Conservation (phyloP, 2,888 invertebrate species). For the Chrysopilus asiliformis region DNA sequence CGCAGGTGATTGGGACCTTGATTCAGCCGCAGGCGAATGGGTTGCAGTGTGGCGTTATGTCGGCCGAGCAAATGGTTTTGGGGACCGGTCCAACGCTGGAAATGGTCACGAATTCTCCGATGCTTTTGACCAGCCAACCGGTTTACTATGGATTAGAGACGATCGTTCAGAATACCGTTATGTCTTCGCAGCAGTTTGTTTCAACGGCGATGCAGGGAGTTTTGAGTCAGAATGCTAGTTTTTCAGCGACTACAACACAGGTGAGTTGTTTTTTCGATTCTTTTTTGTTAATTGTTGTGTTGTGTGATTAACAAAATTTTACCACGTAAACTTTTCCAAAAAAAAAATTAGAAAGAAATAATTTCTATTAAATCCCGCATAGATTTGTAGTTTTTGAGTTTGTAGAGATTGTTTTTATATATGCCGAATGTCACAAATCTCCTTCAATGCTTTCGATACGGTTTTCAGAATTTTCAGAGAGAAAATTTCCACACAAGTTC, state of each 20-base stretch:
- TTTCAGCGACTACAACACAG: conserved; percentile 64
- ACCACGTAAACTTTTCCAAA: too few relatives aligned
- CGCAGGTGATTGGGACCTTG: conserved; percentile 46
- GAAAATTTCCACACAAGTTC: too few relatives aligned
- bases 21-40: conserved; percentile 47
- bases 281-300: not conserved
- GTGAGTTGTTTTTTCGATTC: conserved; percentile 19
- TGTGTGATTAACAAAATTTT: not conserved
- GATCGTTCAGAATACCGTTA: conserved; percentile 75
- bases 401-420: too few relatives aligned
- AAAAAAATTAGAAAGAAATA: too few relatives aligned
- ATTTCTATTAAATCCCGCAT: too few relatives aligned
- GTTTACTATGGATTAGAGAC: conserved; percentile 75
- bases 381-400: too few relatives aligned
- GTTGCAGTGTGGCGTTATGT: conserved; percentile 38
- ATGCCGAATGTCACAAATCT: too few relatives aligned
- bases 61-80: conserved; percentile 46
- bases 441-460: too few relatives aligned
- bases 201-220: conserved; percentile 70
- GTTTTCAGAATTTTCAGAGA: too few relatives aligned
- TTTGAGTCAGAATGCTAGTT: conserved; percentile 67
- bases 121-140: conserved; percentile 54
- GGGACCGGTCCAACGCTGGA: conserved; percentile 49
- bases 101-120: conserved; percentile 47
- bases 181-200: conserved; percentile 79